Evolutionary conservation across 2,797 vertebrate genomes (phyloP).

Genomic region (Luscinia megarhynchos): DNA sequence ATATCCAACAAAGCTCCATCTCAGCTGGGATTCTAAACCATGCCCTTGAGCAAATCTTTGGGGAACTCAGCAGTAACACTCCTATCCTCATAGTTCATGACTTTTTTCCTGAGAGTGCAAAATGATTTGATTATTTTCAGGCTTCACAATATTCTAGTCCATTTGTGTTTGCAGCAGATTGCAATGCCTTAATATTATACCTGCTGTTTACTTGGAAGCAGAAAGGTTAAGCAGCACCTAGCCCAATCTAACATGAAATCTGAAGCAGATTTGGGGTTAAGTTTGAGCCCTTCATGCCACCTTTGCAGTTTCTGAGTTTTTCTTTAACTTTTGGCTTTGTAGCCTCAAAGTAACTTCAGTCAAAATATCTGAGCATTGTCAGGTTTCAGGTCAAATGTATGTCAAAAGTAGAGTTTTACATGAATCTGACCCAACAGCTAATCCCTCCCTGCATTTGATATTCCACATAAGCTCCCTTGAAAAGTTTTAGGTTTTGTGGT

Average conservation of each 20-base stretch:
- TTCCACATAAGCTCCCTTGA: background rate
- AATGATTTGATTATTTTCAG: conserved; percentile 58
- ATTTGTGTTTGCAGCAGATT: background rate
- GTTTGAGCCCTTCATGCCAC: background rate
- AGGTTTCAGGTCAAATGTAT: conserved; percentile 38
- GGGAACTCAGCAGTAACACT: conserved; percentile 13
- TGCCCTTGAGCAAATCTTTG: background rate
- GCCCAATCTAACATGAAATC: background rate
- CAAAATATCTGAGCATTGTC: conserved; percentile 21
- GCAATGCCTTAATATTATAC: background rate
- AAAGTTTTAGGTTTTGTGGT: conserved; percentile 8
- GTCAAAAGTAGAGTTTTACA: conserved; percentile 40
- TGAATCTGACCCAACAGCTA: background rate
- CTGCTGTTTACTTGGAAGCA: background rate
- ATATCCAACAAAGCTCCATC: background rate
- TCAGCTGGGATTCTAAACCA: conserved; percentile 35
- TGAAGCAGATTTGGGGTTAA: background rate
- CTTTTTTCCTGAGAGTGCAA: conserved; percentile 35
- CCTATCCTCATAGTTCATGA: background rate
- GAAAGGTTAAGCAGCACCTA: background rate
- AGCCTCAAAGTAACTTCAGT: background rate
- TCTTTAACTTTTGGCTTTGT: conserved; percentile 4
- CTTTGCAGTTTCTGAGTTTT: background rate
- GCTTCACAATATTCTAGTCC: background rate
- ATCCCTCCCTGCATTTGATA: conserved; percentile 13